Evolutionary conservation across 35 echinoderm and acorn worm species (phyloP).

Genomic region (Ophioderma brevispina): DNA sequence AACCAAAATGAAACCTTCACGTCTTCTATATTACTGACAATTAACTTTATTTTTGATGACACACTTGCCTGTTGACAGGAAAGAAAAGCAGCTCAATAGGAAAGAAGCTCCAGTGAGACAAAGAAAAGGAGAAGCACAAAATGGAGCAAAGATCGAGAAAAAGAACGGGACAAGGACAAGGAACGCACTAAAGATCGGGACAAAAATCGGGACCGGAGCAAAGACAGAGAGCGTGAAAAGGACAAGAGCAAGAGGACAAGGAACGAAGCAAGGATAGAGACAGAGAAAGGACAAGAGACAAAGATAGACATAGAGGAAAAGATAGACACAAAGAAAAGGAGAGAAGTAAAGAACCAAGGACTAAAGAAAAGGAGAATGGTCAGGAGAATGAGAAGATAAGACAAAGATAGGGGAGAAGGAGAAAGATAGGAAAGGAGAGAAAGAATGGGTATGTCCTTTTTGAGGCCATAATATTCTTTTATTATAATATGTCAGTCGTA

Average conservation of each 20-base stretch:
- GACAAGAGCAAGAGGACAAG: constrained; percentile 36
- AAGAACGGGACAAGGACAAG: constrained; percentile 48
- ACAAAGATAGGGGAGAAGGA: constrained; percentile 15
- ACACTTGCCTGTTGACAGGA: constrained; percentile 74
- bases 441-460: no score
- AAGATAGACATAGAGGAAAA: constrained; percentile 41
- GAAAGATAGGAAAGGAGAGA: constrained; percentile 70
- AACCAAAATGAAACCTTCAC: no score
- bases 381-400: constrained; percentile 11
- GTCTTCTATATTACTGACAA: no score
- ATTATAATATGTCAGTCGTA: no score
- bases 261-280: constrained; percentile 47
- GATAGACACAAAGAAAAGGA: constrained; percentile 51
- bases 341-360: constrained; percentile 41
- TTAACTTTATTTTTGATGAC: no score
- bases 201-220: constrained; percentile 76
- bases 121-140: no score
- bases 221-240: constrained; percentile 71
- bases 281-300: constrained; percentile 45
- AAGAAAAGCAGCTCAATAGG: constrained; percentile 88
- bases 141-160: constrained; percentile 51
- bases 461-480: no score
- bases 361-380: constrained; percentile 12
- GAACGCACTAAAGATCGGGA: constrained; percentile 54
- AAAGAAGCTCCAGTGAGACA: constrained; percentile 83